Evolutionary conservation across 2,888 invertebrate genomes (phyloP).

Genomic region (Branchipolynoe longqiensis): DNA sequence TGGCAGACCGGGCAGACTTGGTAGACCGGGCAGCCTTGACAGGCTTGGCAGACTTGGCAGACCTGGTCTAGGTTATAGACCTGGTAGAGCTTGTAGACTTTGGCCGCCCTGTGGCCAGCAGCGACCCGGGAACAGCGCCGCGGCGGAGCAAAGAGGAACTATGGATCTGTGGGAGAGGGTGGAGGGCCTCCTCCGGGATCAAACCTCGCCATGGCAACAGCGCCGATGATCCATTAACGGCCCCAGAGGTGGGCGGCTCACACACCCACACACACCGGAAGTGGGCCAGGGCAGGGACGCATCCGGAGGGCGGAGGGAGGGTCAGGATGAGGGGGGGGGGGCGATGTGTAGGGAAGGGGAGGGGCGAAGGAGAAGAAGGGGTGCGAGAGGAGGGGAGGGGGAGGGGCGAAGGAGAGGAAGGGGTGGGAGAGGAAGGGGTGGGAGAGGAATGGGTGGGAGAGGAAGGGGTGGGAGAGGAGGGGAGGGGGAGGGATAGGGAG

Average conservation of each 20-base stretch:
- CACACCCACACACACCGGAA: not conserved
- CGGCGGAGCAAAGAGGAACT: constrained; percentile 27
- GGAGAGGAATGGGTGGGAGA: no score
- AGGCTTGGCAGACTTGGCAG: no score
- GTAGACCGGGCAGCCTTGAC: no score
- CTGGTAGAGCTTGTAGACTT: no score
- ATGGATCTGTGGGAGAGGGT: not conserved
- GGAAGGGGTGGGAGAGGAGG: no score
- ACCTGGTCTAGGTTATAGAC: no score
- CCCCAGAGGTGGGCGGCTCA: constrained; percentile 33
- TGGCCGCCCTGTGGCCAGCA: no score
- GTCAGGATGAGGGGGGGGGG: not conserved
- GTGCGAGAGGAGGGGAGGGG: not conserved
- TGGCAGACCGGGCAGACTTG: no score
- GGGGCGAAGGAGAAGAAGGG: not conserved
- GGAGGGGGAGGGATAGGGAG: no score
- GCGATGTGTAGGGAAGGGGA: not conserved
- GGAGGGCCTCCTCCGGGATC: constrained; percentile 43
- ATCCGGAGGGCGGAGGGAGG: not conserved
- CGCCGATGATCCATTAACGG: constrained; percentile 40
- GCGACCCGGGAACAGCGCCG: constrained; percentile 1
- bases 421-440: no score
- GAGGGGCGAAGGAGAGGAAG: no score
- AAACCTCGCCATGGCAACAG: constrained; percentile 47
- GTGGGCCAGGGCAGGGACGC: not conserved